phyloP scores from a whole-genome alignment of 2,113 vertebrate genomes.

The Hyaena hyaena region DNA sequence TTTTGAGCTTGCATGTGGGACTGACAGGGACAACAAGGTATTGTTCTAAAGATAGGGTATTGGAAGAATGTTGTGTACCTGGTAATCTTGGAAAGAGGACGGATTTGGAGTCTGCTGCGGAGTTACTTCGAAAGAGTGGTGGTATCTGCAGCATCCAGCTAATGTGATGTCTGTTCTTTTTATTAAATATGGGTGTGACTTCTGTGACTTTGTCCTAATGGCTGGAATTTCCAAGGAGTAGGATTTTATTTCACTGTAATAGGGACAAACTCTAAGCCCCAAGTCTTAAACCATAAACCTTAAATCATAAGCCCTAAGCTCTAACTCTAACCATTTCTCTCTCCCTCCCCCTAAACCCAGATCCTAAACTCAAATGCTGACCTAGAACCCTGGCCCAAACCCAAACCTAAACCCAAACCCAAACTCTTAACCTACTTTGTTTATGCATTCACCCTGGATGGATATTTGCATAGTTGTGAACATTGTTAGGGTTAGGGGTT shows the following conservation, averaged over 20 bases:
- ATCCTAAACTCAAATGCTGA: too few relatives aligned
- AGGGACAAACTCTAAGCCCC: too few relatives aligned
- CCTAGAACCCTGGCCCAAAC: too few relatives aligned
- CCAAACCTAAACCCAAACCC: too few relatives aligned
- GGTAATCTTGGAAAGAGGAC: background rate
- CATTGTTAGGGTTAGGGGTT: too few relatives aligned
- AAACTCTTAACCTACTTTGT: too few relatives aligned
- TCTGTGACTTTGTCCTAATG: background rate
- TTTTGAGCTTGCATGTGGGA: background rate
- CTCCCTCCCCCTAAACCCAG: too few relatives aligned
- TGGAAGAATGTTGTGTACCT: background rate
- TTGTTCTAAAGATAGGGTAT: background rate
- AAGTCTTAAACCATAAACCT: too few relatives aligned
- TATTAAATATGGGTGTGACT: background rate
- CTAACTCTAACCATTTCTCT: too few relatives aligned
- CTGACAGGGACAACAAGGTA: background rate
- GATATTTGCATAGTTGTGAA: too few relatives aligned
- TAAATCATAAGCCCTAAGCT: too few relatives aligned
- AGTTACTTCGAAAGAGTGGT: background rate
- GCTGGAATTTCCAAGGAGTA: background rate
- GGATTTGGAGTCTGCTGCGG: background rate
- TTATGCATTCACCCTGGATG: too few relatives aligned
- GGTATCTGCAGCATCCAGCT: background rate
- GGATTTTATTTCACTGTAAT: background rate
- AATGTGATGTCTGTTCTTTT: background rate